Base-by-base conservation (phyloP, 2,113 vertebrate species). In the Ascaphus truei region DNA sequence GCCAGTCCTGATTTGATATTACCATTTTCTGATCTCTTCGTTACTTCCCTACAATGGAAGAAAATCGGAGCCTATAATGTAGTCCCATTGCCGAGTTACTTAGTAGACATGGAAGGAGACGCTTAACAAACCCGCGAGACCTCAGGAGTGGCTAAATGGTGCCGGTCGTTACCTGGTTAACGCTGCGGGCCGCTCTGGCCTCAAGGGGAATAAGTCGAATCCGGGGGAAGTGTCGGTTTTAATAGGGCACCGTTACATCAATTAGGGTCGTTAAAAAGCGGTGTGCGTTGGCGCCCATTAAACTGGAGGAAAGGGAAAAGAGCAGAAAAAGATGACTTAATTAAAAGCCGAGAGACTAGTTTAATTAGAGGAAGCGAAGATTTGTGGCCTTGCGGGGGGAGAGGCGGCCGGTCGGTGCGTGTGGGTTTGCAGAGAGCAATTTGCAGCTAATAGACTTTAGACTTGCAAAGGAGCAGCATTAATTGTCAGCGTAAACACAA, bases 271-370 rank as follows among this genome's bases (percentile, higher is more conserved):
- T 55, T 64, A 64, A 33, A 30, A 45, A 51, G 43, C 59, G 12
- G 13, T 9, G 11, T 25, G 18, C 45, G 16, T 48, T 15, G 60
- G 60, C 30, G 23, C 41, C 18, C 31, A 52, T 37, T 64, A 64
- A 52, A 36, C 61, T 64, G 62, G 15, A 15, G 27, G 48, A 31
- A 64, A 45, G 37, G 15, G 37, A 20, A 11, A 47, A 47, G 51
- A 64, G 48, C 20, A 55, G 43, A 62, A 63, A 74, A 76, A 76
- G 68, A 76, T 66, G 69, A 72, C 65, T 76, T 75, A 74, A 79
- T 76, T 76, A 79, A 74, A 67, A 73, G 65, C 62, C 22, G 72
- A 79, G 60, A 69, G 45, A 65, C 60, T 57, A 34, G 30, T 47
- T 68, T 74, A 76, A 75, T 74, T 67, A 73, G 72, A 62, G 68